Evolutionary conservation across 2,113 vertebrate species (phyloP), one percentile per base, ranked within the genome.

Genomic region (Rhinichthys klamathensis): DNA sequence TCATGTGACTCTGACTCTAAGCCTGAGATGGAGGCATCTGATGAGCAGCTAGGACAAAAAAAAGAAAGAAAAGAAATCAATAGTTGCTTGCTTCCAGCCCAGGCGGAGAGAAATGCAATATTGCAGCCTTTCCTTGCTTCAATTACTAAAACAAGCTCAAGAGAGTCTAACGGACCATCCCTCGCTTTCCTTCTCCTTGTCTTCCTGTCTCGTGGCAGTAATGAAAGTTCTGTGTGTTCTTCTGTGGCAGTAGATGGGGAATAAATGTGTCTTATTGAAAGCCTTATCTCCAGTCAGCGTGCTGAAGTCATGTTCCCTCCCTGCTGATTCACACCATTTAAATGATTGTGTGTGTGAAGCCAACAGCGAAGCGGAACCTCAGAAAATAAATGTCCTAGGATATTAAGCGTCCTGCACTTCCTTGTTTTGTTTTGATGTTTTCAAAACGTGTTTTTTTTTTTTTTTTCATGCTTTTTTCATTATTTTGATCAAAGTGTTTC

Each of bases 91-190:
- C 27, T 49, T 78, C 54, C n/a, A 87, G n/a, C 25, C 13, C 16
- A 84, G 46, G 46, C 49, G 1, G 15, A 74, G 27, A 74, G 58
- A 56, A 56, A 67, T 83, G 21, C 69, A 80, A 70, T 54, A 35
- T 54, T 84, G 69, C 76, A 78, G 82, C n/a, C 13, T 56, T 41
- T 54, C 18, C 16, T 54, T 82, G 49, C 79, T 87, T 90, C 88
- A 83, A 82, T 85, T 89, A 81, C 65, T 80, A 67, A 87, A 87
- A 91, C 90, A 89, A 92, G 89, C 89, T 87, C 80, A 21, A 75
- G 73, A 85, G 80, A 46, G 75, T 83, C 27, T 27, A 38, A 38
- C 44, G 27, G 41, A 27, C 46, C 80, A 32, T 51, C n/a, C 56
- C 79, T 82, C 58, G 49, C 27, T 35, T 56, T 46, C 58, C 32